Evolutionary conservation across 2,113 vertebrate species (phyloP).

Genomic region (Channa maculata): DNA sequence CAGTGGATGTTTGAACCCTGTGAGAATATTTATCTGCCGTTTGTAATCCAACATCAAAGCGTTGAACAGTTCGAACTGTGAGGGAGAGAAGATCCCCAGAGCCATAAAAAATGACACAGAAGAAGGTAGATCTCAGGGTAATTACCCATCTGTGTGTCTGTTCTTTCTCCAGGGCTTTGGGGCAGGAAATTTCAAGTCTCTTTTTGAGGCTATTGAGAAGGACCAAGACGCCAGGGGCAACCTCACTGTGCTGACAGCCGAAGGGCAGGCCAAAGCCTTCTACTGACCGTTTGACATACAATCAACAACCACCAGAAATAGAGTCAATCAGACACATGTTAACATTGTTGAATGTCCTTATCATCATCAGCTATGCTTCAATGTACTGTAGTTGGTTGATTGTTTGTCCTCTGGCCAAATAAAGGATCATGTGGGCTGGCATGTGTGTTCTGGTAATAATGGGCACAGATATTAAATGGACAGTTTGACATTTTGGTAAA

Average conservation of each 20-base stretch:
- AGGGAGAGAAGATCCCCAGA: slow-evolving; percentile 51
- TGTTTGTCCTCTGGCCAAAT: slow-evolving; percentile 39
- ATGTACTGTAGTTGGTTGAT: slow-evolving; percentile 9
- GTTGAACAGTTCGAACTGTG: slow-evolving; percentile 17
- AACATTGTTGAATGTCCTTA: slow-evolving; percentile 12
- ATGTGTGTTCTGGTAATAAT: slow-evolving; percentile 10
- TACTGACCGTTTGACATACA: slow-evolving; percentile 63
- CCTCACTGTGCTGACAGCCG: slow-evolving; percentile 79
- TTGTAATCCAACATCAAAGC: slow-evolving; percentile 68
- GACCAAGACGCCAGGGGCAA: slow-evolving; percentile 88
- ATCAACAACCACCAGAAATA: slow-evolving; percentile 10
- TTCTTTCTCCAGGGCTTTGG: slow-evolving; percentile 84
- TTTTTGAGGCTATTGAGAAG: slow-evolving; percentile 88
- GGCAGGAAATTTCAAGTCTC: slow-evolving; percentile 88
- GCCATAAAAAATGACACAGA: slow-evolving; percentile 62
- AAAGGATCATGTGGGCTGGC: slow-evolving; percentile 24
- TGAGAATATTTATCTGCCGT: slow-evolving; percentile 39
- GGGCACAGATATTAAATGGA: slow-evolving; percentile 7
- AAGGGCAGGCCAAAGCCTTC: slow-evolving; percentile 71
- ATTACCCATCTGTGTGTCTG: slow-evolving; percentile 65
- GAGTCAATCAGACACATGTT: slow-evolving; percentile 7
- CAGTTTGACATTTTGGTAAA: not conserved
- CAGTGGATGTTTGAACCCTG: slow-evolving; percentile 47
- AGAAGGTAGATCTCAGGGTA: slow-evolving; percentile 59
- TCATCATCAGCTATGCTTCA: slow-evolving; percentile 29